Percentiles rank a stretch among this genome's conserved stretches.
Conservation (phyloP, 1,140 invertebrate species). For the Drosophila athabasca region DNA sequence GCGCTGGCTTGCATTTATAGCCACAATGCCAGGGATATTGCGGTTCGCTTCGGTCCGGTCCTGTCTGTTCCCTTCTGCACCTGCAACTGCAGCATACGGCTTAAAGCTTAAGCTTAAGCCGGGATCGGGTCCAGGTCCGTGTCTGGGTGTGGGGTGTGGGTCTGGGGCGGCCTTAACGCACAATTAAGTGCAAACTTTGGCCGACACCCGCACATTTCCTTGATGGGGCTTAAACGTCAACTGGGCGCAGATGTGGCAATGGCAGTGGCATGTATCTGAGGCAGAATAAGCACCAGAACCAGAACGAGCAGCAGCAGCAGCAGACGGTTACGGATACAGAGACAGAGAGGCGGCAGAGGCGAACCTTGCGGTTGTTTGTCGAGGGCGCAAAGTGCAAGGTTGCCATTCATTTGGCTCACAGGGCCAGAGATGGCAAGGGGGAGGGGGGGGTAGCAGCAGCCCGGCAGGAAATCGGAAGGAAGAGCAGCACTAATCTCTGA, state of each 20-base stretch:
- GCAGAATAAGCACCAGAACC: background rate
- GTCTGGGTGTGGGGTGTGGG: conserved; percentile 1
- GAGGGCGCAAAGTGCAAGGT: conserved; percentile 72
- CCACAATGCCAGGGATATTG: conserved; percentile 2
- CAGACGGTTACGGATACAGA: conserved; percentile 5
- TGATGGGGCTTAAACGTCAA: conserved; percentile 28
- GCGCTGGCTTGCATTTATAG: conserved; percentile 33
- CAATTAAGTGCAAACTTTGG: conserved; percentile 42
- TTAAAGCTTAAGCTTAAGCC: too few species aligned
- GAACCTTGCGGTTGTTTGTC: conserved; percentile 66
- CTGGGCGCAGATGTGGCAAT: conserved; percentile 8
- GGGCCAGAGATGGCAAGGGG: background rate
- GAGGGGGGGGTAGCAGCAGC: background rate
- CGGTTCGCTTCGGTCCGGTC: too few species aligned
- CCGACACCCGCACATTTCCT: conserved; percentile 17
- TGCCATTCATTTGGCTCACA: conserved; percentile 63
- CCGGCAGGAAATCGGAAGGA: conserved; percentile 51
- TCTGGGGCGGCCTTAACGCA: conserved; percentile 24
- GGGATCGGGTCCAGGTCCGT: too few species aligned
- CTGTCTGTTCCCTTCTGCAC: too few species aligned
- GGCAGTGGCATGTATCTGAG: conserved; percentile 1
- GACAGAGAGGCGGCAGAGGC: conserved; percentile 12
- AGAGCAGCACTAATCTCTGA: conserved; percentile 73
- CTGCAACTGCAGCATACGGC: too few species aligned
- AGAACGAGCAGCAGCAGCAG: conserved; percentile 2